Base-by-base conservation (phyloP, 2,888 invertebrate species). In the Macrosoma leucophasiata region DNA sequence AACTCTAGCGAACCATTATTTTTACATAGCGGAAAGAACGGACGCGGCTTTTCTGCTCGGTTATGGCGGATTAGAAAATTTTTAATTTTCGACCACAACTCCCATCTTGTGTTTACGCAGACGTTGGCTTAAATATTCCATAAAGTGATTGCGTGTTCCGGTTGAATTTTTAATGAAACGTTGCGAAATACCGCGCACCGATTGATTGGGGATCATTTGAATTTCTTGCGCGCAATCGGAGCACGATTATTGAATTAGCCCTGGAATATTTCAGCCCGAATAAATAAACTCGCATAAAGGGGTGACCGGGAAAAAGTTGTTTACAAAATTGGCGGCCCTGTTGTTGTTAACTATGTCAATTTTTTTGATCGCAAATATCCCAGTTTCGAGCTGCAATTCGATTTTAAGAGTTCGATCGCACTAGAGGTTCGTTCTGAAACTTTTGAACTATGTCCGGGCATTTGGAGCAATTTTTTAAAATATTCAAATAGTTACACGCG, bases 161-260 rank as follows among this genome's bases (percentile, higher is more conserved):
- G 63, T 68, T 73, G 76, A 81, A 77, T 77, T 76, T 79, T 79
- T 75, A 75, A 82, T 81, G 70, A 70, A 74, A 69, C 64, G 62
- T 72, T 70, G 73, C 66, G 61, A 68, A 73, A 59, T 55, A 55
- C 55, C 61, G 67, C 65, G 63, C 55, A 63, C 62, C 57, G 67
- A 75, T 78, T 79, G 79, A 81, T 82, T 77, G 74, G n/a, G 66
- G 68, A 72, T 55, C 56, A 62, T 79, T 82, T 78, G 69, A 77
- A 79, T 77, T 73, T 72, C 70, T 73, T 67, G 70, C 63, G 66
- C 65, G 57, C 72, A 73, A 70, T 71, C 68, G 70, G 63, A 64
- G 55, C 62, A 56, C 46, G 45, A 48, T 48, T 71, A 77, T 77
- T 71, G 65, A 69, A 72, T 79, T 78, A 78, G 61, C 60, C 56